These are phyloP conservation scores for Rhyacophila brunnea DNA, from an alignment of 1,140 invertebrate genomes.

Conservation along the genomic window DNA sequence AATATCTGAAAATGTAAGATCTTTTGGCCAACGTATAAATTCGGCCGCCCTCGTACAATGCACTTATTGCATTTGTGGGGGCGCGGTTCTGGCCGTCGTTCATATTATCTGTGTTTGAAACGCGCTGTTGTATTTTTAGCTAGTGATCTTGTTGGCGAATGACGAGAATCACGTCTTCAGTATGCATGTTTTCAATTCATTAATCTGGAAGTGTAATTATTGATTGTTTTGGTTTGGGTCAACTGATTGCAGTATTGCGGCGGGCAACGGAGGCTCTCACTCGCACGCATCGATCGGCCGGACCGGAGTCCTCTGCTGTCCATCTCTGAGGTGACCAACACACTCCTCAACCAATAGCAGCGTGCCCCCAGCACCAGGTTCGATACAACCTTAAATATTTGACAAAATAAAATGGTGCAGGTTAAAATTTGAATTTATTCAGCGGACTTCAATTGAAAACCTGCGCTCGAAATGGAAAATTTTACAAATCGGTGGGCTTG, in stretches of 20 bases:
- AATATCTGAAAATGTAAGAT: too few relatives aligned
- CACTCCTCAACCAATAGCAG: constrained; percentile 66
- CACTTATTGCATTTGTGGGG: too few relatives aligned
- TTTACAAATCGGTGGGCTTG: neutral
- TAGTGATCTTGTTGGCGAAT: too few relatives aligned
- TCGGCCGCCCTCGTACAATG: too few relatives aligned
- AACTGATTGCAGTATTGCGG: constrained; percentile 36
- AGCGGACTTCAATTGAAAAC: neutral
- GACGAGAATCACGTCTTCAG: too few relatives aligned
- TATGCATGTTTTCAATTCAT: too few relatives aligned
- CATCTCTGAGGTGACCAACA: constrained; percentile 82
- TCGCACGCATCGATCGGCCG: constrained; percentile 56
- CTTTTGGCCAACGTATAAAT: too few relatives aligned
- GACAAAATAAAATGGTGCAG: neutral
- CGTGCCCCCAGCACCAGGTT: constrained; percentile 18
- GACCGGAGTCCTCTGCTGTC: constrained; percentile 78
- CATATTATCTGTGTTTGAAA: too few relatives aligned
- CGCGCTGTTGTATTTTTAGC: too few relatives aligned
- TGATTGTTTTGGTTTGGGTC: constrained; percentile 10
- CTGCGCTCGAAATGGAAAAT: neutral
- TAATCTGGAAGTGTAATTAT: constrained; percentile 4
- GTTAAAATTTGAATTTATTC: neutral
- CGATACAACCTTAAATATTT: neutral
- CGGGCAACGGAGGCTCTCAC: constrained; percentile 37
- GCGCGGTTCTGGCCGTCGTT: too few relatives aligned